Base-by-base conservation (phyloP, 2,113 vertebrate species). In the Suncus etruscus region DNA sequence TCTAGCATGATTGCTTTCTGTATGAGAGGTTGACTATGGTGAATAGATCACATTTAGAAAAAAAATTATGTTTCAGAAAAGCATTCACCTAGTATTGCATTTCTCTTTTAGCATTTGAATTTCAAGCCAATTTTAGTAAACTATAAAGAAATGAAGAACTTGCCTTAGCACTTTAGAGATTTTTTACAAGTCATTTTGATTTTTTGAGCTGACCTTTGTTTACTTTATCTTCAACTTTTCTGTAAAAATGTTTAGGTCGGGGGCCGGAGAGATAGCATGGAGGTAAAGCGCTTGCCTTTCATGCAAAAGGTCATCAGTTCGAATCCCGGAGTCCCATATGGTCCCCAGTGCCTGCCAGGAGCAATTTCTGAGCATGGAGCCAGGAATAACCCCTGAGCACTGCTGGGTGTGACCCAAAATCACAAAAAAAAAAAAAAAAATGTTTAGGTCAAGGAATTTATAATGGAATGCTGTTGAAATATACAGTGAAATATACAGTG, bases 81-180 rank as follows among this genome's bases (percentile, higher is more conserved):
- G 90, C 58, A 39, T 78, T 50, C 16, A 69, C 95, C 96, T 95
- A 97, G 95, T 88, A 85, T 93, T 91, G 12, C 61, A 83, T 94
- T 94, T 94, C 61, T 72, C 93, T 96, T 95, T 97, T 81, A 97
- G 94, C 82, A 95, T 88, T 86, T 75, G 95, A 96, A 95, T 96
- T 85, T 31, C 77, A 0, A 81, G 89, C 77, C 91, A 85, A 77
- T 94, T 95, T 91, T 92, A 96, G 93, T 94, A 94, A 92, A 91
- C 65, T 97, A 95, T 97, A 95, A 89, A 74, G 91, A 96, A 90
- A 94, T 92, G 72, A 96, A 96, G 87, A 81, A 97, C 89, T 94
- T 97, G 97, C 97, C 97, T 97, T 98, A 98, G 97, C 98, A 98
- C 97, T 98, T 97, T 97, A 97, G 96, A 90, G 20, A 90, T 50